Conservation (phyloP, 2,797 vertebrate genomes). For the Xenops minutus region DNA sequence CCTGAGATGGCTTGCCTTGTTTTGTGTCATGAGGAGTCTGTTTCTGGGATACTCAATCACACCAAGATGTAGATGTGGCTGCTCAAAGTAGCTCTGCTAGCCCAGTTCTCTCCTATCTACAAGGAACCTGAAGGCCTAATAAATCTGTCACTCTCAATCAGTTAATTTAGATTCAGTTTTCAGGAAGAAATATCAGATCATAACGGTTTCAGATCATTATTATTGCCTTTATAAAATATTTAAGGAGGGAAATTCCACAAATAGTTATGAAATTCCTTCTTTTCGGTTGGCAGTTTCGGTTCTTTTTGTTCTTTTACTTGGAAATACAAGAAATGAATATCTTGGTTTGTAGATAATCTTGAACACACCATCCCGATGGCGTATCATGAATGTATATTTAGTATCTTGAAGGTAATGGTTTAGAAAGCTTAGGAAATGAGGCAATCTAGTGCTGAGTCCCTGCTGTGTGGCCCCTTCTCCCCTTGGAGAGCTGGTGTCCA, state of each 20-base stretch:
- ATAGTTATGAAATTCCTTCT: neutral
- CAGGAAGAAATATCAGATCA: neutral
- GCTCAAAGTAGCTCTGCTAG: neutral
- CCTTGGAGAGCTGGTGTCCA: accelerated
- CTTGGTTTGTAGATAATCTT: neutral
- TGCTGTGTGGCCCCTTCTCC: neutral
- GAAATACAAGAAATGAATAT: neutral
- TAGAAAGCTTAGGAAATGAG: neutral
- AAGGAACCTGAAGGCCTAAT: neutral
- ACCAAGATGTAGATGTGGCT: neutral
- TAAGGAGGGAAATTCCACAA: neutral
- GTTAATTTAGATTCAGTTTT: neutral
- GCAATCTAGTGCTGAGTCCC: neutral
- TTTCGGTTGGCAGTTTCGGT: neutral
- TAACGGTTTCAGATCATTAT: neutral
- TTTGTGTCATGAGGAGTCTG: neutral
- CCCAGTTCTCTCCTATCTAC: neutral
- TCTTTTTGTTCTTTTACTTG: neutral
- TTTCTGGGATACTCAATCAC: neutral
- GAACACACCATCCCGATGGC: neutral
- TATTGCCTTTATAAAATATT: neutral
- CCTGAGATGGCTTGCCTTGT: neutral
- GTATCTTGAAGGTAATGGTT: neutral
- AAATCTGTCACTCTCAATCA: neutral
- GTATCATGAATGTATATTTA: neutral